Base-by-base conservation (phyloP, 2,113 vertebrate genomes). In the Amia ocellicauda region DNA sequence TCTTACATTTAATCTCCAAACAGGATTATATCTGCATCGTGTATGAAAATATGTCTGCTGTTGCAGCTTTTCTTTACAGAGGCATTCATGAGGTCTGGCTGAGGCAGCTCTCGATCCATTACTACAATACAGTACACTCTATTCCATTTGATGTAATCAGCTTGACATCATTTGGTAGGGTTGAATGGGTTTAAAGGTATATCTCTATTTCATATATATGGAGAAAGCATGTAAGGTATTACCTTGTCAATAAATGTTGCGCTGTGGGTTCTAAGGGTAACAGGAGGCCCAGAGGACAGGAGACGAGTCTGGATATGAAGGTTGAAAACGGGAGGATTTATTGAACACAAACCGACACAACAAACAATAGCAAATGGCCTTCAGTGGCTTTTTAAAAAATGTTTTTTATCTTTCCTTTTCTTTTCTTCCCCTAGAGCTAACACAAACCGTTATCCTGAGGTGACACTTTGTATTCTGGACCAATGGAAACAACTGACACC, bases 231-330 rank as follows among this genome's bases (percentile, higher is more conserved):
- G 70, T 70, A 76, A 88, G 80, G 69, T 81, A 72, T 88, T 89
- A 90, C 88, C 88, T 90, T 88, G 79, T 90, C 88, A 83, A 81
- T 88, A 77, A 90, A 83, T 69, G 43, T 16, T 17, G 84, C 85
- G 84, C 87, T 88, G 87, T 80, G 88, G 86, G 83, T 86, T 86
- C 87, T 90, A 83, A 89, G 81, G 85, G 86, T 89, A 85, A 90
- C 82, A 65, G 87, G 86, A 75, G 88, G 86, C 80, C 85, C 88
- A 72, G 87, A 89, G 71, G 88, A 90, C 87, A 90, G 86, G 85
- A 89, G 85, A 56, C 87, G 88, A 78, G 89, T 90, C 88, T 90
- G 86, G 88, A 86, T 88, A 81, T 86, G 82, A 78, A 86, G 85
- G 71, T 79, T 62, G 57, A 71, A 59, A 77, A 77, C 24, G 74